Conservation (phyloP, 2,113 vertebrate genomes). For the Melierax canorus region DNA sequence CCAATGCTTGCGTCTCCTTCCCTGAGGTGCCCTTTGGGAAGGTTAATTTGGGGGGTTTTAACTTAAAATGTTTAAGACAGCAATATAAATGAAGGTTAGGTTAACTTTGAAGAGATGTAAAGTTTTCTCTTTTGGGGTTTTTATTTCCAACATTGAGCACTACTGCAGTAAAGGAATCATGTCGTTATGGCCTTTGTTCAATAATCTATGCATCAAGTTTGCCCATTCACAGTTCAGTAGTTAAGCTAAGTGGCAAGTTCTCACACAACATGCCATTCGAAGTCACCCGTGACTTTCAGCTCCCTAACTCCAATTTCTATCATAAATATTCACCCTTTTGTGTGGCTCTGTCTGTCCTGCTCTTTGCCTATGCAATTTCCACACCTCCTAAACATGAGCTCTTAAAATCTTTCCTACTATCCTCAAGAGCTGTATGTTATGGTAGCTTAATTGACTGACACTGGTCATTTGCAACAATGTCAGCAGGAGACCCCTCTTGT, state of each 20-base stretch:
- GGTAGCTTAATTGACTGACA: not conserved
- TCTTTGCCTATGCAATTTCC: not conserved
- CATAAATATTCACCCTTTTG: not conserved
- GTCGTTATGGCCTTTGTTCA: not conserved
- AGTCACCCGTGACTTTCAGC: not conserved
- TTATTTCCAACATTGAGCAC: not conserved
- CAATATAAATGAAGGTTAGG: not conserved
- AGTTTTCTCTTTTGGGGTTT: not conserved
- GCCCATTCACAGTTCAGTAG: not conserved
- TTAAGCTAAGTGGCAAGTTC: not conserved
- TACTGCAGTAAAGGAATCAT: not conserved
- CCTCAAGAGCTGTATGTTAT: rapidly evolving
- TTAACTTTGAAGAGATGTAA: not conserved
- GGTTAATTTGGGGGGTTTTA: not conserved
- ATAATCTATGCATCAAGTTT: not conserved
- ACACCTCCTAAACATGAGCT: not conserved
- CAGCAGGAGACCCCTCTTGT: not conserved
- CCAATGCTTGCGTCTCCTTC: rapidly evolving
- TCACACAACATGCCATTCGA: not conserved
- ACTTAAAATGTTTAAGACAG: not conserved
- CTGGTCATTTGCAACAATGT: not conserved
- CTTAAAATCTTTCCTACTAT: not conserved
- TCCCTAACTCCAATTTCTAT: not conserved
- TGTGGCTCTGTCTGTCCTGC: not conserved
- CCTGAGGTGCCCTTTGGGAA: not conserved